A percentile compares a stretch with the other conserved stretches of the same genome.
Conservation (phyloP, 2,113 vertebrate genomes). For the Silurus meridionalis region DNA sequence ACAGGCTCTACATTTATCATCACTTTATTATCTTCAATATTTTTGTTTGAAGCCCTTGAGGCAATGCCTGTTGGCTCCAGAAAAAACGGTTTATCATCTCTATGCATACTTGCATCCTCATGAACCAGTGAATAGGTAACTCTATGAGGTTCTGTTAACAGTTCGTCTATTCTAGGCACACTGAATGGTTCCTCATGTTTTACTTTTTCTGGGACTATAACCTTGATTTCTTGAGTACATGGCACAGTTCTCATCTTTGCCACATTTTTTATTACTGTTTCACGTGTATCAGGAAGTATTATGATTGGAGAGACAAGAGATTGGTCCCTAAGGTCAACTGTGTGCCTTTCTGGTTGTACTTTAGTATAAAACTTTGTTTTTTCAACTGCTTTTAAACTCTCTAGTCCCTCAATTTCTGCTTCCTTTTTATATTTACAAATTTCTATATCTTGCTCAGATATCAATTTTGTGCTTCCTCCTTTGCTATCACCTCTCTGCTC, state of each 20-base stretch:
- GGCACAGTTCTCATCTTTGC: slow-evolving; percentile 43
- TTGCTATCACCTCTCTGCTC: not conserved
- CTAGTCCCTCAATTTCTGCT: slow-evolving; percentile 39
- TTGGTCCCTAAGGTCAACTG: slow-evolving; percentile 39
- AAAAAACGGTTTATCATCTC: slow-evolving; percentile 47
- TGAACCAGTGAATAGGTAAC: slow-evolving; percentile 50
- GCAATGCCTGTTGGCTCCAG: slow-evolving; percentile 54
- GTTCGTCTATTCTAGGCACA: slow-evolving; percentile 60
- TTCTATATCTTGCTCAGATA: not conserved
- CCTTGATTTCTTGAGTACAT: slow-evolving; percentile 48
- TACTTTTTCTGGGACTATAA: slow-evolving; percentile 44
- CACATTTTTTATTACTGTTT: slow-evolving; percentile 50
- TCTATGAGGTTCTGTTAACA: slow-evolving; percentile 62
- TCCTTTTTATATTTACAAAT: slow-evolving; percentile 31
- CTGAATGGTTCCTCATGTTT: slow-evolving; percentile 52
- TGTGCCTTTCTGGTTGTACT: slow-evolving; percentile 33
- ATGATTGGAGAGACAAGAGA: slow-evolving; percentile 39
- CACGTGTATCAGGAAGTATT: slow-evolving; percentile 45
- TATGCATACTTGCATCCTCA: slow-evolving; percentile 45
- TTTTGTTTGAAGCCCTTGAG: slow-evolving; percentile 44
- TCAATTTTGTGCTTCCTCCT: slow-evolving; percentile 5
- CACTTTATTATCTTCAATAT: slow-evolving; percentile 26
- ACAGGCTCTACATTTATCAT: slow-evolving; percentile 27
- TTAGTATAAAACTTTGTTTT: slow-evolving; percentile 46
- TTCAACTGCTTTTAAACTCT: slow-evolving; percentile 29